A percentile compares a stretch with the other conserved stretches of the same genome.
These are phyloP conservation scores for Oscheius sp. DNA, from an alignment of 2,888 invertebrate genomes.

Conservation along the genomic window DNA sequence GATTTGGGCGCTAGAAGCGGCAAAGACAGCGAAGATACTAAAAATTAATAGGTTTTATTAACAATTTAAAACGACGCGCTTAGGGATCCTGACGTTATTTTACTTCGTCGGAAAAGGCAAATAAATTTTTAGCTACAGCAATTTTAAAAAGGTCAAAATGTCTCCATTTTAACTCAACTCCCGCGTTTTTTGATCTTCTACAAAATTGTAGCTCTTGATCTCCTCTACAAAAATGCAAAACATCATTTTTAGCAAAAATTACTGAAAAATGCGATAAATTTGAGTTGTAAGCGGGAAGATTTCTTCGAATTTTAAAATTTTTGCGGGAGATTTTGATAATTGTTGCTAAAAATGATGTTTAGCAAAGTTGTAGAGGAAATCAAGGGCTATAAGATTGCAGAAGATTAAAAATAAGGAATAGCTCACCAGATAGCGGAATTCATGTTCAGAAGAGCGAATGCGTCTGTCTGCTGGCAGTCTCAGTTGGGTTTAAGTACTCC, in stretches of 20 bases:
- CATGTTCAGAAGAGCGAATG: background rate
- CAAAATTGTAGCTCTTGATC: no score
- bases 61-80: background rate
- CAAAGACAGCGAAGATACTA: slow-evolving; percentile 19
- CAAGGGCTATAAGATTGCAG: no score
- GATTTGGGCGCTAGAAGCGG: slow-evolving; percentile 35
- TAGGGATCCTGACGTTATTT: background rate
- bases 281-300: background rate
- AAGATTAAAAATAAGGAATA: background rate
- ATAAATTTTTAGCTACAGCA: background rate
- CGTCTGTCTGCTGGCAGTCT: background rate
- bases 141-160: background rate
- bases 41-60: background rate
- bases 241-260: background rate
- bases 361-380: no score
- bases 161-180: no score
- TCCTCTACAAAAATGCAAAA: no score
- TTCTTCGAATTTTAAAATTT: no score
- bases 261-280: background rate
- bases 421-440: slow-evolving; percentile 6
- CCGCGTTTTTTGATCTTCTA: background rate
- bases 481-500: slow-evolving; percentile 10
- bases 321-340: background rate
- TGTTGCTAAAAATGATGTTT: background rate
- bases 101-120: background rate